A percentile compares a stretch with the other conserved stretches of the same genome.
Conservation (phyloP, 1,140 invertebrate genomes). For the Sycophila sp. region DNA sequence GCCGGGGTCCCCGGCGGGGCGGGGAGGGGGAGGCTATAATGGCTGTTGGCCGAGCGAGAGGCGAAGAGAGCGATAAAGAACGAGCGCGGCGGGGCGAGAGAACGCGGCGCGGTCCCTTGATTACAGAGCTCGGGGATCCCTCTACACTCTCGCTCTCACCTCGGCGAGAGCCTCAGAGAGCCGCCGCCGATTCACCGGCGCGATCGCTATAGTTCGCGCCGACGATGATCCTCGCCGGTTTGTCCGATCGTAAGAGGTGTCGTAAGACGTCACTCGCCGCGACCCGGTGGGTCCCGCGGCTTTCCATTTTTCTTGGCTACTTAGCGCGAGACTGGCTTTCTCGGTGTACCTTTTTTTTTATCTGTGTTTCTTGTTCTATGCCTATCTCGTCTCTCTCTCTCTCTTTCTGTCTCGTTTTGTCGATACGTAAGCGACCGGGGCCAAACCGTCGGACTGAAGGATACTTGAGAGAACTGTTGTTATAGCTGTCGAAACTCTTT, state of each 20-base stretch:
- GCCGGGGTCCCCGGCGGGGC: slow-evolving; percentile 32
- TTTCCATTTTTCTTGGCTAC: too few species aligned
- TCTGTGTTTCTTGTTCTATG: too few species aligned
- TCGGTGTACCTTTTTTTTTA: too few species aligned
- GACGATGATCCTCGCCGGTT: slow-evolving; percentile 48
- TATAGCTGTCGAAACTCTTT: too few species aligned
- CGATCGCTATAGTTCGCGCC: slow-evolving; percentile 60
- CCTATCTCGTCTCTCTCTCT: not conserved
- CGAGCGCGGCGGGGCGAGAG: slow-evolving; percentile 40
- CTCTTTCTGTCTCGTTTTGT: too few species aligned
- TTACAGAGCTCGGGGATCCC: slow-evolving; percentile 63
- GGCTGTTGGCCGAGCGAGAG: too few species aligned
- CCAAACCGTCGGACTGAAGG: too few species aligned
- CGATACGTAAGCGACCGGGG: too few species aligned
- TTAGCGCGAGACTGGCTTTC: too few species aligned
- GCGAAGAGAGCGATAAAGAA: slow-evolving; percentile 13
- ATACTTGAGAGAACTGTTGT: too few species aligned
- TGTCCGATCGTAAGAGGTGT: slow-evolving; percentile 61
- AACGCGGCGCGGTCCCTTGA: slow-evolving; percentile 57
- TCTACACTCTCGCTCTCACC: slow-evolving; percentile 64
- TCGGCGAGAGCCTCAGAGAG: slow-evolving; percentile 44
- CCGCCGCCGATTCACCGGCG: slow-evolving; percentile 51
- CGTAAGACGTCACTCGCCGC: slow-evolving; percentile 53
- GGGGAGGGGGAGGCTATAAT: slow-evolving; percentile 21
- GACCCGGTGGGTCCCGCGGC: not conserved